Percentiles rank a stretch among this genome's conserved stretches.
Conservation (phyloP, 2,797 vertebrate genomes). For the Poeciliopsis turneri region DNA sequence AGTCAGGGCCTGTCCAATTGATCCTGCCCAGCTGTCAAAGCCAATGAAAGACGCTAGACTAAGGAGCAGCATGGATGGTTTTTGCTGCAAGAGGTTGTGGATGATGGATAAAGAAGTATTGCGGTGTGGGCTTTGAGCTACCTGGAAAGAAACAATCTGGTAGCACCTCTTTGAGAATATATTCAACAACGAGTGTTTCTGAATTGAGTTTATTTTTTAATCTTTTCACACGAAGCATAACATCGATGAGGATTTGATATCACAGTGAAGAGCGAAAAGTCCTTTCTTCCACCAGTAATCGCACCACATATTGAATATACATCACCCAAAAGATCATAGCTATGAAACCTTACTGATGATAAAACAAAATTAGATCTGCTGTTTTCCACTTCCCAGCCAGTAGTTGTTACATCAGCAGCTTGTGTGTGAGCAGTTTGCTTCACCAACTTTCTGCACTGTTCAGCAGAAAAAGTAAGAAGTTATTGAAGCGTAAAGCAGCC, state of each 20-base stretch:
- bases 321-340: neutral
- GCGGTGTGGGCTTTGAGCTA: slow-evolving; percentile 59
- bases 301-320: neutral
- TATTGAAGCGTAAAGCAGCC: neutral
- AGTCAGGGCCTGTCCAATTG: slow-evolving; percentile 71
- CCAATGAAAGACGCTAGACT: slow-evolving; percentile 71
- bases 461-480: slow-evolving; percentile 8
- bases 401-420: slow-evolving; percentile 9
- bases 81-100: slow-evolving; percentile 62
- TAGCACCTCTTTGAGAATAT: slow-evolving; percentile 2
- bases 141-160: slow-evolving; percentile 49
- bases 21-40: slow-evolving; percentile 77
- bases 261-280: neutral
- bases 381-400: neutral
- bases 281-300: neutral
- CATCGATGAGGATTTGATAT: neutral
- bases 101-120: slow-evolving; percentile 65
- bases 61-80: slow-evolving; percentile 60
- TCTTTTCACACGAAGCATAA: neutral
- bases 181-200: neutral
- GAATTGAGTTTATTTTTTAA: neutral
- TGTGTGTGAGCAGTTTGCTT: slow-evolving; percentile 1
- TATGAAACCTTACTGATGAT: slow-evolving; percentile 4
- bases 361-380: neutral
- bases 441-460: neutral